Conservation (phyloP, 2,113 vertebrate species). For the Engraulis encrasicolus region DNA sequence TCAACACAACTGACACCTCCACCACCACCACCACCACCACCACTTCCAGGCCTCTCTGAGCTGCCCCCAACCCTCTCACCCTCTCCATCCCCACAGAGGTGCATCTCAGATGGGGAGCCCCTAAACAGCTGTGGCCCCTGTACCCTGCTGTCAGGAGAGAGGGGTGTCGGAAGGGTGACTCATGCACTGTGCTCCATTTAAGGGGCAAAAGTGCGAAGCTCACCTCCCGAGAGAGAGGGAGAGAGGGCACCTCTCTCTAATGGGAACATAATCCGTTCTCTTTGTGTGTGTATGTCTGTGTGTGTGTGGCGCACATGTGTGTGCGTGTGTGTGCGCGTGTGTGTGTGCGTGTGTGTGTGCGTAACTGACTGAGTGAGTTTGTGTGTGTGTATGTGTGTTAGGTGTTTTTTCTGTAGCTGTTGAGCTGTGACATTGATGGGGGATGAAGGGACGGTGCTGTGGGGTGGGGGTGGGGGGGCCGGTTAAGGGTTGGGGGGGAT, state of each 20-base stretch:
- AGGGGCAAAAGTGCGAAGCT: background rate
- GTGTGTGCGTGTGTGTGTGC: background rate
- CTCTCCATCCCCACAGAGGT: too few relatives aligned
- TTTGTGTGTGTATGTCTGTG: background rate
- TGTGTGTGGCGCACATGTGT: background rate
- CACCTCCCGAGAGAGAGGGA: background rate
- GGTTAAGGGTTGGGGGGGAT: background rate
- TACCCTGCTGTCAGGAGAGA: background rate
- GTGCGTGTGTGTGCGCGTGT: background rate
- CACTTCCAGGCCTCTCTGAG: too few relatives aligned
- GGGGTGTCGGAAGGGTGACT: background rate
- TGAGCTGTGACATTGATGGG: background rate
- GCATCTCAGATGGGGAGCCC: background rate
- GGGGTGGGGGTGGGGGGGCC: too few relatives aligned
- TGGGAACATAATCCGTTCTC: background rate
- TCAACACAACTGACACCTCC: too few relatives aligned
- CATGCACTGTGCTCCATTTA: background rate
- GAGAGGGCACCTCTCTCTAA: background rate
- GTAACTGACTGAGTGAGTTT: too few relatives aligned
- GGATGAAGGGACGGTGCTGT: background rate
- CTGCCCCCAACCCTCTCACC: too few relatives aligned
- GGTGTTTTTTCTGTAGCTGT: background rate
- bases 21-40: too few relatives aligned
- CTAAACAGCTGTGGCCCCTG: background rate
- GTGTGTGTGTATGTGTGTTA: too few relatives aligned